These are phyloP conservation scores for Falco naumanni DNA, from an alignment of 2,797 vertebrate genomes.

Conservation along the genomic window DNA sequence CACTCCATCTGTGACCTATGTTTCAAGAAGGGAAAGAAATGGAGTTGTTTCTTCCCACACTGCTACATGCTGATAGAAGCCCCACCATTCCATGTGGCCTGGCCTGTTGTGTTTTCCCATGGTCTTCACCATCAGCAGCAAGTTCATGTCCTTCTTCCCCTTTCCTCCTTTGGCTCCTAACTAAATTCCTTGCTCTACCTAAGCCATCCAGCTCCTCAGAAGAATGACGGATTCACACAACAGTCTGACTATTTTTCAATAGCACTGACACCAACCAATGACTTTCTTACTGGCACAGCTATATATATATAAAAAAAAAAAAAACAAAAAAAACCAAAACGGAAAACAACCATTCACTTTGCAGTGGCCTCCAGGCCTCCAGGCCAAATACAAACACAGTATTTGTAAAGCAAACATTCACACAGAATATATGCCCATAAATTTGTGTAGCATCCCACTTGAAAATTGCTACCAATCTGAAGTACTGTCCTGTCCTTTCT, in stretches of 20 bases:
- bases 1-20: rapidly evolving
- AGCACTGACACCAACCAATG: neutral
- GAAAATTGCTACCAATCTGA: neutral
- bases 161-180: neutral
- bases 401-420: neutral
- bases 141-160: neutral
- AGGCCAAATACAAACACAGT: neutral
- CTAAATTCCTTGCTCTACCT: neutral
- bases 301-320: neutral
- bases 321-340: neutral
- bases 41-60: neutral
- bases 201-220: neutral
- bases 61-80: neutral
- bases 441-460: neutral
- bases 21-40: neutral
- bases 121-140: neutral
- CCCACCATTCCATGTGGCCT: neutral
- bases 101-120: neutral
- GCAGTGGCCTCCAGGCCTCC: neutral
- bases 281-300: neutral
- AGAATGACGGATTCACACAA: neutral
- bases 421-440: neutral
- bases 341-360: neutral
- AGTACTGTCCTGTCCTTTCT: neutral
- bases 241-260: neutral